These are phyloP conservation scores for Hylaeus volcanicus DNA, from an alignment of 1,140 invertebrate species.

Conservation along the genomic window DNA sequence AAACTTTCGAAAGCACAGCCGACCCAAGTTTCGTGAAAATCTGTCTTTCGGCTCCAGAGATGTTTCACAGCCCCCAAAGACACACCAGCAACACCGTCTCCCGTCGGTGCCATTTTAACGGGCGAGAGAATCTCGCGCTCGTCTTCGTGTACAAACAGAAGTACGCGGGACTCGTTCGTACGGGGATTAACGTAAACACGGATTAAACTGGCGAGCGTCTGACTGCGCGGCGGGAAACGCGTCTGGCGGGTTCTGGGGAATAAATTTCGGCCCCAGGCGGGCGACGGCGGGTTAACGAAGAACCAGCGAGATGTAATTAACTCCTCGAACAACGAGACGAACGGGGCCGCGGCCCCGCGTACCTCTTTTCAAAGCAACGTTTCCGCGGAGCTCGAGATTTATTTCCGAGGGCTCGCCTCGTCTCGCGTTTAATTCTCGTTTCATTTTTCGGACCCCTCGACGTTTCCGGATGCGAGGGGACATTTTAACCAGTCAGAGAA, in stretches of 20 bases:
- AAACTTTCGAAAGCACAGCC: no score
- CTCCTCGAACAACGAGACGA: not conserved
- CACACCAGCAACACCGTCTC: no score
- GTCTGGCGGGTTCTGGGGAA: not conserved
- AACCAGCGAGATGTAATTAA: slow-evolving; percentile 37
- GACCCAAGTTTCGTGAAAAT: no score
- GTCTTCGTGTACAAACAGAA: slow-evolving; percentile 8
- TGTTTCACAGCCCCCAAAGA: no score
- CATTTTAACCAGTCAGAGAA: not conserved
- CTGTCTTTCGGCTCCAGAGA: no score
- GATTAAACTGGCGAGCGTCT: slow-evolving; percentile 28
- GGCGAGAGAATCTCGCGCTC: not conserved
- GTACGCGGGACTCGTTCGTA: not conserved
- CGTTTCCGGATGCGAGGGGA: not conserved
- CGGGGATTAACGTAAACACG: slow-evolving; percentile 38
- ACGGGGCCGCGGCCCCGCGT: no score
- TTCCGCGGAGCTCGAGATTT: not conserved
- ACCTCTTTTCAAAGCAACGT: not conserved
- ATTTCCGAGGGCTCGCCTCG: not conserved
- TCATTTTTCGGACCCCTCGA: not conserved
- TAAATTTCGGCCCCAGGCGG: slow-evolving; percentile 20
- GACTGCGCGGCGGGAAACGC: not conserved
- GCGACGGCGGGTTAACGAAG: not conserved
- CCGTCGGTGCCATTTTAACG: not conserved
- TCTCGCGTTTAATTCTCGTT: slow-evolving; percentile 6